These are phyloP conservation scores for Aphis craccivora DNA, from an alignment of 1,140 invertebrate genomes.

Conservation along the genomic window DNA sequence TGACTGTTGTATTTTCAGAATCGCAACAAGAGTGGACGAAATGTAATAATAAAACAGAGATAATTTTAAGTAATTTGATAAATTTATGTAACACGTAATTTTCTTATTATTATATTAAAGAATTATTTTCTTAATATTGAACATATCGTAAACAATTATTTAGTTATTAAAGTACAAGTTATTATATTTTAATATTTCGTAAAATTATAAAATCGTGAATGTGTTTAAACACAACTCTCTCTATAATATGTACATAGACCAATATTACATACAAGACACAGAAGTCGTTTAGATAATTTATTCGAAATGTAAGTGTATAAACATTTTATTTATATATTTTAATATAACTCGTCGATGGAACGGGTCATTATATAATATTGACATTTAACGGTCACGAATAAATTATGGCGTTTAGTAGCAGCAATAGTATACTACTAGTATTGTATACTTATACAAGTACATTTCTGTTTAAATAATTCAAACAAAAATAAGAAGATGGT, in stretches of 20 bases:
- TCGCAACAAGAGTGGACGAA: background rate
- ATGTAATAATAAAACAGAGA: background rate
- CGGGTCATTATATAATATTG: background rate
- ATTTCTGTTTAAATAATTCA: background rate
- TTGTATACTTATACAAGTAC: background rate
- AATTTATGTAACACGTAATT: background rate
- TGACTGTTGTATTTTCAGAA: background rate
- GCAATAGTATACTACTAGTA: too few relatives aligned
- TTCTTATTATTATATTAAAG: background rate
- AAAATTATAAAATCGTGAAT: background rate
- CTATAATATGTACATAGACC: background rate
- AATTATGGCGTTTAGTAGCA: background rate
- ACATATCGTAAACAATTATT: background rate
- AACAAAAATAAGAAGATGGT: background rate
- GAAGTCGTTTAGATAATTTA: too few relatives aligned
- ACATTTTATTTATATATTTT: background rate
- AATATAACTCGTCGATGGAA: background rate
- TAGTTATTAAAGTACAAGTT: background rate
- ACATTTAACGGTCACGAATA: background rate
- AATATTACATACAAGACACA: too few relatives aligned
- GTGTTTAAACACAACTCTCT: background rate
- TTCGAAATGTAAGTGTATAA: too few relatives aligned
- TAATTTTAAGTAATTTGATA: background rate
- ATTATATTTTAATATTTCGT: background rate
- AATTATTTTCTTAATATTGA: background rate